A percentile compares a stretch with the other conserved stretches of the same genome.
Conservation (phyloP, 2,797 vertebrate species). For the Hippopotamyrus pictus region DNA sequence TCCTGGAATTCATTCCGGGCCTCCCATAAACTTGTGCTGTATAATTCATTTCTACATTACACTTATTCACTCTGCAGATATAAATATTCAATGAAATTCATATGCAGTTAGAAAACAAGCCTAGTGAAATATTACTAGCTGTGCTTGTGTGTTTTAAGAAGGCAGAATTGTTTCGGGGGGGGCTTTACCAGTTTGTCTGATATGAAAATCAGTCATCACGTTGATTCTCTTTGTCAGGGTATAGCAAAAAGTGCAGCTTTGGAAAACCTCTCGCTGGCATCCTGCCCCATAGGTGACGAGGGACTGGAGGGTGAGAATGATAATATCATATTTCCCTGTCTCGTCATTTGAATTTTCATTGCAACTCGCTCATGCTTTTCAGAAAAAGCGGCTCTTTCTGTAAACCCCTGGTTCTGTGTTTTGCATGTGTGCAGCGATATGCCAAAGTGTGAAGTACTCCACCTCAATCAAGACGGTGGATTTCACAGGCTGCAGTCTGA, state of each 20-base stretch:
- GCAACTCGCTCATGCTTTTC: not conserved
- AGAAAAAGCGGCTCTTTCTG: not conserved
- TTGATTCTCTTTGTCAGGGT: conserved; percentile 61
- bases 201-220: not conserved
- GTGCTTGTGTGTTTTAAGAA: not conserved
- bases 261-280: conserved; percentile 77
- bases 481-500: conserved; percentile 85
- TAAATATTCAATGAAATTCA: not conserved
- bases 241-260: conserved; percentile 71
- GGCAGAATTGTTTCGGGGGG: not conserved
- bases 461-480: conserved; percentile 74
- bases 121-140: not conserved
- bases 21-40: not conserved
- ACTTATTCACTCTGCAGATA: not conserved
- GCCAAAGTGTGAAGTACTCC: conserved; percentile 88
- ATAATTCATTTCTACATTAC: not conserved
- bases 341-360: not conserved
- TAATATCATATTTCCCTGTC: not conserved
- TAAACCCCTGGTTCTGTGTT: conserved; percentile 19
- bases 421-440: conserved; percentile 68
- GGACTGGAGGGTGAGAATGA: conserved; percentile 83
- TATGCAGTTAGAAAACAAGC: not conserved
- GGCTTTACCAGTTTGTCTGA: not conserved
- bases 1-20: not conserved
- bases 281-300: conserved; percentile 81